Evolutionary conservation across 2,113 vertebrate species (phyloP).

Genomic region (Acanthisitta chloris): DNA sequence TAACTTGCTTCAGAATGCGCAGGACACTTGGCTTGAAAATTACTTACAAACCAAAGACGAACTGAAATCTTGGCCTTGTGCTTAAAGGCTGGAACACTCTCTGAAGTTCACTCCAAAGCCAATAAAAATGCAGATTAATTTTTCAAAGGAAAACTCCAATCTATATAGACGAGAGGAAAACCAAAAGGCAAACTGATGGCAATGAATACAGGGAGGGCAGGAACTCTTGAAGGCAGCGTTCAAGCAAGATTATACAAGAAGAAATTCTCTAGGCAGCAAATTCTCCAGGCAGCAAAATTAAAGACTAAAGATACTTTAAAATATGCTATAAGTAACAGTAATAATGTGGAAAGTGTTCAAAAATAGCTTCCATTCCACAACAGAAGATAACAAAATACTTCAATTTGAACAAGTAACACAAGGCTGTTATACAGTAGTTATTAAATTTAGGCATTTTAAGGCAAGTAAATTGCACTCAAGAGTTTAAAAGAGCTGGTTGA

Average conservation of each 20-base stretch:
- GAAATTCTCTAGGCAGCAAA: not conserved
- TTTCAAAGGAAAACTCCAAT: not conserved
- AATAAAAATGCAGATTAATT: not conserved
- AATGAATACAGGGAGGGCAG: not conserved
- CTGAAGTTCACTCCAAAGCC: not conserved
- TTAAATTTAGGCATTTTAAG: not conserved
- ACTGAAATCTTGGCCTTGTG: not conserved
- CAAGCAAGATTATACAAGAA: not conserved
- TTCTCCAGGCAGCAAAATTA: not conserved
- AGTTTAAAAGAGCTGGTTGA: not conserved
- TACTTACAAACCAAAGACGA: not conserved
- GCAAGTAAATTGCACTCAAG: not conserved
- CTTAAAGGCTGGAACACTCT: not conserved
- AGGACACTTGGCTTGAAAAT: not conserved
- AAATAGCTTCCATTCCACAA: not conserved
- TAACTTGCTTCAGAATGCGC: not conserved
- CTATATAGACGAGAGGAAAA: not conserved
- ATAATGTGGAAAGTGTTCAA: not conserved
- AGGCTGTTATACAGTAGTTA: not conserved
- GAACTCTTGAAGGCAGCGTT: not conserved
- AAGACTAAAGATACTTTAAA: not conserved
- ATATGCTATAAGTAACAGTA: not conserved
- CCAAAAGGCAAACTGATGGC: not conserved
- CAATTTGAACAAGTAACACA: not conserved
- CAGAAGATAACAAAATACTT: slow-evolving; percentile 17